Conservation (phyloP, 2,113 vertebrate species). For the Semnornis frantzii region DNA sequence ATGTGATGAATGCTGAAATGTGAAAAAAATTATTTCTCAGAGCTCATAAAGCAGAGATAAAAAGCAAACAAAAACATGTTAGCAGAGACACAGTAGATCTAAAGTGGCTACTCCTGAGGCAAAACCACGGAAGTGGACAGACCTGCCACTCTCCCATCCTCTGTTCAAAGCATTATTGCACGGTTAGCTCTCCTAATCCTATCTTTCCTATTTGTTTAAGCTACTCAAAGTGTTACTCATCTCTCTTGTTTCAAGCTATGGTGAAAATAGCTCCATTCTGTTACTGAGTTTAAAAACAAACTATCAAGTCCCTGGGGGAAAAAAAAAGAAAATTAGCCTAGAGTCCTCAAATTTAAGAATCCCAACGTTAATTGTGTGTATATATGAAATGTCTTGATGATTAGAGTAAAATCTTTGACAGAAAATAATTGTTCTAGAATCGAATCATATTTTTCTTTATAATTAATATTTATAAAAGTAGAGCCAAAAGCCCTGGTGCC, state of each 20-base stretch:
- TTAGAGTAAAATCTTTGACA: background rate
- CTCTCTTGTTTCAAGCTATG: background rate
- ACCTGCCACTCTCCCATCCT: background rate
- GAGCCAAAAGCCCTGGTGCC: background rate
- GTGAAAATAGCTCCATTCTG: background rate
- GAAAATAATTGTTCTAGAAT: background rate
- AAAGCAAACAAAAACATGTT: slow-evolving; percentile 19
- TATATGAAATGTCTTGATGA: background rate
- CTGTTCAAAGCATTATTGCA: background rate
- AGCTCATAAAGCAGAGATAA: slow-evolving; percentile 25
- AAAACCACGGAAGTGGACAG: background rate
- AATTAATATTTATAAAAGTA: background rate
- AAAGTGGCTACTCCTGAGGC: background rate
- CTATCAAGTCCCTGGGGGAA: background rate
- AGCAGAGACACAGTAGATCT: background rate
- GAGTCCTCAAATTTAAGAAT: background rate
- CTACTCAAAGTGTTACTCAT: background rate
- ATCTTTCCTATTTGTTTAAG: background rate
- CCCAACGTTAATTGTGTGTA: background rate
- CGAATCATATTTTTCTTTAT: background rate
- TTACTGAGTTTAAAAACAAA: background rate
- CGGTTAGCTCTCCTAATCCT: background rate
- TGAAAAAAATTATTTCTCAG: background rate
- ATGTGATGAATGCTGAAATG: background rate
- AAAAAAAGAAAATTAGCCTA: background rate